Evolutionary conservation across 2,113 vertebrate species (phyloP), one percentile per base, ranked within the genome.

Genomic region (Orthonyx spaldingii): DNA sequence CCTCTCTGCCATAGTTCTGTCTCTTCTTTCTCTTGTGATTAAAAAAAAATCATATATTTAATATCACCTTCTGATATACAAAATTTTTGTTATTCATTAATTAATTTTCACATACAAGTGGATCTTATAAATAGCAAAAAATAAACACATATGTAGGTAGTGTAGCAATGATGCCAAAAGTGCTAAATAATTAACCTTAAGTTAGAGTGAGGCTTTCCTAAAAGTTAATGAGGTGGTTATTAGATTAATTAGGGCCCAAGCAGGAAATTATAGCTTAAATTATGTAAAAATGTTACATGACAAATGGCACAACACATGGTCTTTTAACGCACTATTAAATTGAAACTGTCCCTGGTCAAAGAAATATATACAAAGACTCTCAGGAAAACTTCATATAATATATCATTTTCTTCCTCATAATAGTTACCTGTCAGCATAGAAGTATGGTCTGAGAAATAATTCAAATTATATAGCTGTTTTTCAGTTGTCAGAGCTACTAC

Each of bases 271-370:
- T 95, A 96, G 30, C 65, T 96, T 74, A 94, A 80, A 97, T 97
- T 98, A 96, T 97, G 98, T 98, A 98, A 98, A 99, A 98, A 98
- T 96, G 97, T 80, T 90, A 87, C 93, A 98, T 98, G 98, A 99
- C 98, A 99, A 99, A 99, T 99, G 98, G 98, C 82, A 97, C 81
- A 98, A 93, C 97, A 98, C 98, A 97, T 98, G 97, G 98, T 98
- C 97, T 98, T 99, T 99, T 98, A 99, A 99, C 97, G 97, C 98
- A 98, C 98, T 98, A 98, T 98, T 99, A 99, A 98, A 99, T 98
- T 98, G 96, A 92, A 98, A 97, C 97, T 98, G 97, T 98, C 97
- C 96, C 80, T 96, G 94, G 96, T 98, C 97, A 97, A 97, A 98
- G 94, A 98, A 98, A 98, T 98, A 98, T 96, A 98, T 98, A 98